Evolutionary conservation across 2,113 vertebrate species (phyloP).

Genomic region (Montifringilla adamsi): DNA sequence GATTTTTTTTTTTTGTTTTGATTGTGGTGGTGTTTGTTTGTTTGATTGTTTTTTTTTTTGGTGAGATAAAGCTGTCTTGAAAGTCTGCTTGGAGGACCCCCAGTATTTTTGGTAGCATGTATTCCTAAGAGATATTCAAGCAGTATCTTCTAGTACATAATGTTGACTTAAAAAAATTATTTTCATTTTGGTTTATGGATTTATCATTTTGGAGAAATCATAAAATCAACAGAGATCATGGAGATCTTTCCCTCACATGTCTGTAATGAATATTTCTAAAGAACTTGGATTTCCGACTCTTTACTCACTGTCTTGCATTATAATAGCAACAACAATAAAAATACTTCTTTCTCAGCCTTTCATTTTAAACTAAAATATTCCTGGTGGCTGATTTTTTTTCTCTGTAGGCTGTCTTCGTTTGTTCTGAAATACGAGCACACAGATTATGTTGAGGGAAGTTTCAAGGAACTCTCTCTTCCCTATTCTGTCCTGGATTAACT

Average conservation of each 20-base stretch:
- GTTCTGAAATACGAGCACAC: background rate
- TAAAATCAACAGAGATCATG: background rate
- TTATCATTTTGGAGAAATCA: background rate
- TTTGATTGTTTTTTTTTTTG: background rate
- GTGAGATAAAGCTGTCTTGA: background rate
- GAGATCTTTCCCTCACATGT: background rate
- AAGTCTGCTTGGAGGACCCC: background rate
- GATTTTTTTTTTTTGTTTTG: background rate
- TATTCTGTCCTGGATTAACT: slow-evolving; percentile 1
- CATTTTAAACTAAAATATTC: background rate
- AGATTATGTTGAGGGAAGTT: background rate
- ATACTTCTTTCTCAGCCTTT: background rate
- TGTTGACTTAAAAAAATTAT: background rate
- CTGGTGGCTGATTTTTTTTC: background rate
- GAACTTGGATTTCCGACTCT: background rate
- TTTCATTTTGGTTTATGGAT: background rate
- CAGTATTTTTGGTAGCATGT: background rate
- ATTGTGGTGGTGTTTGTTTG: background rate
- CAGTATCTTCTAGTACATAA: background rate
- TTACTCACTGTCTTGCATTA: background rate
- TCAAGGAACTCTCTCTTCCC: background rate
- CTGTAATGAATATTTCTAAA: background rate
- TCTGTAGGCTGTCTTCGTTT: background rate
- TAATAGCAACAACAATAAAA: background rate
- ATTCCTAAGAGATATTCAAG: background rate